A percentile compares a stretch with the other conserved stretches of the same genome.
phyloP scores from a whole-genome alignment of 1,140 invertebrate genomes.

The Thaumatotibia leucotreta region DNA sequence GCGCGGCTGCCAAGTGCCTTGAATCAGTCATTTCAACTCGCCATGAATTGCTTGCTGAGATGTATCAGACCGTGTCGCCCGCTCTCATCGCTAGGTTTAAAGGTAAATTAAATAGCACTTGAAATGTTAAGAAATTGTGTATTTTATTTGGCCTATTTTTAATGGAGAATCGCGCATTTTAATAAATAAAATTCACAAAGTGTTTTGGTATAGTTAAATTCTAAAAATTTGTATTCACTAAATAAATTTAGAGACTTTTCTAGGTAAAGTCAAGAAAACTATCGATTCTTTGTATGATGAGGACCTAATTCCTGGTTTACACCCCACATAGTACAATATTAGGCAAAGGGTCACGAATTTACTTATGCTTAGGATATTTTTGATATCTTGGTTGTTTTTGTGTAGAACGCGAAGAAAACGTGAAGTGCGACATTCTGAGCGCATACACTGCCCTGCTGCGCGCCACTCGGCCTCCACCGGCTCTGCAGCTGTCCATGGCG shows the following conservation, averaged over 20 bases:
- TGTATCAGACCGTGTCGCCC: conserved; percentile 93
- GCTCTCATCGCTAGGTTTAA: conserved; percentile 95
- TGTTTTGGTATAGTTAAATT: no score
- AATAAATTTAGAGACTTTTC: no score
- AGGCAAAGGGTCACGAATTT: no score
- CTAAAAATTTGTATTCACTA: no score
- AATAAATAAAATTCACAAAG: no score
- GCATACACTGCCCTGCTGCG: conserved; percentile 95
- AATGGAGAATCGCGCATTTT: conserved; percentile 14
- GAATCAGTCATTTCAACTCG: conserved; percentile 96
- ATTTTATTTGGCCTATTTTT: conserved; percentile 10
- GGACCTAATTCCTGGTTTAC: no score
- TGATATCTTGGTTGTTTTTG: conserved; percentile 15
- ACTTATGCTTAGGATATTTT: no score
- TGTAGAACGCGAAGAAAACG: conserved; percentile 97
- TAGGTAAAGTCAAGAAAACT: no score
- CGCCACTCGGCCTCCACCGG: conserved; percentile 86
- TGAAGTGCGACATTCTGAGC: conserved; percentile 98
- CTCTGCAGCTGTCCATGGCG: conserved; percentile 44
- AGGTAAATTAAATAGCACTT: no score
- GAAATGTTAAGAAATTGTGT: no score
- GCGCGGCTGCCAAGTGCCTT: conserved; percentile 97
- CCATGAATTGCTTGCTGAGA: conserved; percentile 92
- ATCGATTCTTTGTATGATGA: no score
- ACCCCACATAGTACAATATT: no score